Conservation (phyloP, 2,888 invertebrate species). For the Dasypogon diadema region DNA sequence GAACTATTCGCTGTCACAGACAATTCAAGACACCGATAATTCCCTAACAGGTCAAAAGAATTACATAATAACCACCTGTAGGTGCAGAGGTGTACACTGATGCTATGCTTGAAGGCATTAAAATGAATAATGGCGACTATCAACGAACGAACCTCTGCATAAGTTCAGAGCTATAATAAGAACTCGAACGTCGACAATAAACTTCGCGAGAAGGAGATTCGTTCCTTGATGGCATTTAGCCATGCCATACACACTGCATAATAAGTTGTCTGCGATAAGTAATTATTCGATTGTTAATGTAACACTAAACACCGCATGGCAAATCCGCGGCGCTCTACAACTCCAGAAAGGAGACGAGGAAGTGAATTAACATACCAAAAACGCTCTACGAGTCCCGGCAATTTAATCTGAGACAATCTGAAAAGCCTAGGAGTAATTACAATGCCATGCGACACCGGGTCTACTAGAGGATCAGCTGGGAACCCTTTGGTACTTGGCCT, state of each 20-base stretch:
- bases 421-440: slow-evolving; percentile 22
- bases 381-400: slow-evolving; percentile 15
- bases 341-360: slow-evolving; percentile 11
- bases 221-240: slow-evolving; percentile 39
- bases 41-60: slow-evolving; percentile 49
- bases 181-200: slow-evolving; percentile 44
- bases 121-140: slow-evolving; percentile 51
- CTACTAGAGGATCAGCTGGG: slow-evolving; percentile 1
- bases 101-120: slow-evolving; percentile 45
- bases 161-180: slow-evolving; percentile 42
- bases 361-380: slow-evolving; percentile 48
- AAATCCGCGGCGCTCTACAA: background rate
- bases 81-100: slow-evolving; percentile 47
- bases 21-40: slow-evolving; percentile 41
- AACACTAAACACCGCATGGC: slow-evolving; percentile 38
- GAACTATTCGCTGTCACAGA: slow-evolving; percentile 45
- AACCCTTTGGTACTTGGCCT: background rate
- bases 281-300: slow-evolving; percentile 51
- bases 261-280: slow-evolving; percentile 45
- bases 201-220: slow-evolving; percentile 38
- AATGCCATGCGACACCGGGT: slow-evolving; percentile 46
- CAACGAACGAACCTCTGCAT: slow-evolving; percentile 52
- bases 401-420: background rate
- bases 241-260: slow-evolving; percentile 48
- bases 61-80: slow-evolving; percentile 52